Evolutionary conservation across 1,140 invertebrate species (phyloP).

Genomic region (Colletes gigas): DNA sequence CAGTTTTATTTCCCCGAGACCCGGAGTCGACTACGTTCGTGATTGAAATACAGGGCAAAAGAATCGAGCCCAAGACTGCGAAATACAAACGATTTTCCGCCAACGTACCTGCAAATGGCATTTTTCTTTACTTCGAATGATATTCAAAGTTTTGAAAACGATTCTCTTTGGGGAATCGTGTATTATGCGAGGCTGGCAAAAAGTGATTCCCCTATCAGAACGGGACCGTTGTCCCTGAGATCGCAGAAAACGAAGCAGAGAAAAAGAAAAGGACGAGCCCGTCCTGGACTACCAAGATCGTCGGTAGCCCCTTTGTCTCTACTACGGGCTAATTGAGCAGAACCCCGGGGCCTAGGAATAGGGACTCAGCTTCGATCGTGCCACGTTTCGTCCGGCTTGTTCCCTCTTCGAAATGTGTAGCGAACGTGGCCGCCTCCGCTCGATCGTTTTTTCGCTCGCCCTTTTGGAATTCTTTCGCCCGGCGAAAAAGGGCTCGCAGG

Average conservation of each 20-base stretch:
- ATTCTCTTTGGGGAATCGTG: not conserved
- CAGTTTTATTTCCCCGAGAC: conserved; percentile 12
- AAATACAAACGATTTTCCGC: too few relatives aligned
- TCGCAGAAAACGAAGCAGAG: not conserved
- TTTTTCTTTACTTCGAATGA: too few relatives aligned
- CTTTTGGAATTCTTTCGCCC: conserved; percentile 59
- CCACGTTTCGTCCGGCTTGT: conserved; percentile 20
- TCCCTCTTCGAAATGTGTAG: not conserved
- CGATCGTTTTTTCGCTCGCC: conserved; percentile 48
- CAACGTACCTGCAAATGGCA: too few relatives aligned
- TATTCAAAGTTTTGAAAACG: too few relatives aligned
- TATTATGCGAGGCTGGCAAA: conserved; percentile 10
- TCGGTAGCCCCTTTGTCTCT: conserved; percentile 62
- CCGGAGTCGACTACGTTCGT: not conserved
- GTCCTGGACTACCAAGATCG: conserved; percentile 46
- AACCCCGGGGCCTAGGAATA: conserved; percentile 34
- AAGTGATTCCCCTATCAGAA: not conserved
- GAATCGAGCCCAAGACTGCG: not conserved
- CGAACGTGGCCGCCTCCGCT: too few relatives aligned
- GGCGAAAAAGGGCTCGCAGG: conserved; percentile 11
- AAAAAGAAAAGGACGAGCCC: conserved; percentile 22
- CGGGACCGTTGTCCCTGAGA: conserved; percentile 12
- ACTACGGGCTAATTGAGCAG: conserved; percentile 58
- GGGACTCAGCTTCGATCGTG: conserved; percentile 21
- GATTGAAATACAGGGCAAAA: conserved; percentile 11